phyloP scores from a whole-genome alignment of 1,140 invertebrate genomes.

The Pantala flavescens region DNA sequence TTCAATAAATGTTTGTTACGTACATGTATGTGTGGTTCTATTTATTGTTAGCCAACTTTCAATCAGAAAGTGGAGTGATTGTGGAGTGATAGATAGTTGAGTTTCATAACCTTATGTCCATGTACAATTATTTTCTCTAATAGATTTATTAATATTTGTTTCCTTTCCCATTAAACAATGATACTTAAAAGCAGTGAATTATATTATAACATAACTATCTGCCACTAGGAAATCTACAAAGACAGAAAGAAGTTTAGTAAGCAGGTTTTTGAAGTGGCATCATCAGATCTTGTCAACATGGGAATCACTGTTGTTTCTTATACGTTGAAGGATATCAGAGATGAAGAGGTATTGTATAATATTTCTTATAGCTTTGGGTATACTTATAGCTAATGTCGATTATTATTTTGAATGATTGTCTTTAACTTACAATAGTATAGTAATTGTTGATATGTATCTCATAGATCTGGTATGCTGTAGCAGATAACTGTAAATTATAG shows the following conservation, averaged over 20 bases:
- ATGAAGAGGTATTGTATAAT: constrained; percentile 74
- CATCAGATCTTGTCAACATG: constrained; percentile 94
- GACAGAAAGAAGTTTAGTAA: constrained; percentile 98
- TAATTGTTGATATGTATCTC: neutral
- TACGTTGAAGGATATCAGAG: constrained; percentile 92
- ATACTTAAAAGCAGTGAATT: too few relatives aligned
- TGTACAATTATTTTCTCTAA: too few relatives aligned
- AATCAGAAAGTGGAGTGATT: too few relatives aligned
- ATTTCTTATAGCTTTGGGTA: neutral
- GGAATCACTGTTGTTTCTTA: constrained; percentile 97
- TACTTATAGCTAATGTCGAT: neutral
- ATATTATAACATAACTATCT: too few relatives aligned
- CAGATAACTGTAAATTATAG: neutral
- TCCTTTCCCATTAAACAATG: too few relatives aligned
- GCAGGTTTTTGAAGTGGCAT: constrained; percentile 89
- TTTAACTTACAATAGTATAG: neutral
- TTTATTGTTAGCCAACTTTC: too few relatives aligned
- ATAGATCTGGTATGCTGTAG: neutral
- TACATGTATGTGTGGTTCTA: too few relatives aligned
- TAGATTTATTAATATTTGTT: too few relatives aligned
- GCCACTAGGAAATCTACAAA: constrained; percentile 84
- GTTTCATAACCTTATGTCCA: too few relatives aligned
- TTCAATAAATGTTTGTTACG: too few relatives aligned
- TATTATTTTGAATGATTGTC: neutral
- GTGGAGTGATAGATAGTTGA: too few relatives aligned